Evolutionary conservation across 2,888 invertebrate genomes (phyloP).

Genomic region (Schrankia costaestrigalis): DNA sequence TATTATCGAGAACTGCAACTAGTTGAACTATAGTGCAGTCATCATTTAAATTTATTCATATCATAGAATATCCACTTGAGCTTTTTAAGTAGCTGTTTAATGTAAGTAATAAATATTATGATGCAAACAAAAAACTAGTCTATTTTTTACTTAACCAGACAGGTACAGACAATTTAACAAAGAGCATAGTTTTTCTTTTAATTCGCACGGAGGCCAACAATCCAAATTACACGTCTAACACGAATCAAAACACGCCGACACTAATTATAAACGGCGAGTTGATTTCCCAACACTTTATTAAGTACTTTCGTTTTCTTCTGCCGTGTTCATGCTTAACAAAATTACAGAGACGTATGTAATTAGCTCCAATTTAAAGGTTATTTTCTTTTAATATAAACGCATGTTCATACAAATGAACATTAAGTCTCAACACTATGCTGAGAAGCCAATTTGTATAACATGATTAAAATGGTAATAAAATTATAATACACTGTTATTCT

Average conservation of each 20-base stretch:
- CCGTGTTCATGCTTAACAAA: slow-evolving; percentile 17
- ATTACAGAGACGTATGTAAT: slow-evolving; percentile 26
- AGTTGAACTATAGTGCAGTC: no score
- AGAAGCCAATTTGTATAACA: slow-evolving; percentile 38
- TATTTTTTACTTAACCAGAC: no score
- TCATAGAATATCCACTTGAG: no score
- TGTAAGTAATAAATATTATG: no score
- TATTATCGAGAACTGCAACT: no score
- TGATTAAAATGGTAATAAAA: slow-evolving; percentile 45
- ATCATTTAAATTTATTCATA: no score
- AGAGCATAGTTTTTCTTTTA: no score
- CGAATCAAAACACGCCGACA: slow-evolving; percentile 3
- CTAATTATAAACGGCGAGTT: slow-evolving; percentile 4
- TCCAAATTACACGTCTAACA: not conserved
- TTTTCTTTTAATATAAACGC: slow-evolving; percentile 22
- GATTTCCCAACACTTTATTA: slow-evolving; percentile 12
- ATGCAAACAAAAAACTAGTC: no score
- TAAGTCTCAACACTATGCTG: slow-evolving; percentile 34
- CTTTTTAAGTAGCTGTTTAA: no score
- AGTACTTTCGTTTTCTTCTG: slow-evolving; percentile 26
- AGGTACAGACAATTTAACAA: no score
- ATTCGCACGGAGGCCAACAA: no score
- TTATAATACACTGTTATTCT: slow-evolving; percentile 42
- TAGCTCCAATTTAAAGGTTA: slow-evolving; percentile 23
- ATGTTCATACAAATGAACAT: slow-evolving; percentile 28